Evolutionary conservation across 35 echinoderm and acorn worm genomes (phyloP), one percentile per base, ranked within the genome.

Genomic region (Lytechinus pictus): DNA sequence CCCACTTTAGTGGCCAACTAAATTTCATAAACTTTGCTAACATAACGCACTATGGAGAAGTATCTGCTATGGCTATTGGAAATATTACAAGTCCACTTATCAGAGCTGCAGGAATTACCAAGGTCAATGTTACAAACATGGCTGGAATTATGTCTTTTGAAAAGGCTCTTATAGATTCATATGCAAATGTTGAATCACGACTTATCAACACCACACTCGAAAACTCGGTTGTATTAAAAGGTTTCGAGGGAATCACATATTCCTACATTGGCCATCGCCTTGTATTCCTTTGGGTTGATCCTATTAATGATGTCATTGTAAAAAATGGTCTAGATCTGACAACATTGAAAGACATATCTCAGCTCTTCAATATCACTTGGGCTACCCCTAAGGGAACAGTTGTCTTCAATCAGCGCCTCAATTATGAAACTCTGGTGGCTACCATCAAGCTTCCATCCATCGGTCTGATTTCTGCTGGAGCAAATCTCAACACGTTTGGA

Each of bases 401-500:
- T 3, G 9, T 86, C 44, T 58, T 97, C 94, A 72, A 55, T 54
- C 96, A 97, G 54, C 52, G 86, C 10, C 10, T 95, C 9, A 92
- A 95, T 93, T 87, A 94, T 24, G 96, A 97, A 53, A 97, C 95
- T 97, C 93, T 94, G 5, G 95, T 95, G 24, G 66, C 95, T 5
- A 92, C 96, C 58, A 28, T 96, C 33, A 96, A 54, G 27, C 61
- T 98, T 86, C 97, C 97, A 94, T 88, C 91, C 9, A 94, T 88
- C 86, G 97, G 96, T 44, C 95, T 95, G 89, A 92, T 98, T 91
- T 95, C 94, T 51, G 93, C 91, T 52, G 92, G 94, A 52, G 96
- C 86, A 87, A 61, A 97, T 86, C 97, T 98, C 54, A 98, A 98
- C 86, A 89, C 95, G 27, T 44, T 97, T 91, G 97, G 97, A 5